Base-by-base conservation (phyloP, 2,113 vertebrate genomes). In the Python bivittatus region DNA sequence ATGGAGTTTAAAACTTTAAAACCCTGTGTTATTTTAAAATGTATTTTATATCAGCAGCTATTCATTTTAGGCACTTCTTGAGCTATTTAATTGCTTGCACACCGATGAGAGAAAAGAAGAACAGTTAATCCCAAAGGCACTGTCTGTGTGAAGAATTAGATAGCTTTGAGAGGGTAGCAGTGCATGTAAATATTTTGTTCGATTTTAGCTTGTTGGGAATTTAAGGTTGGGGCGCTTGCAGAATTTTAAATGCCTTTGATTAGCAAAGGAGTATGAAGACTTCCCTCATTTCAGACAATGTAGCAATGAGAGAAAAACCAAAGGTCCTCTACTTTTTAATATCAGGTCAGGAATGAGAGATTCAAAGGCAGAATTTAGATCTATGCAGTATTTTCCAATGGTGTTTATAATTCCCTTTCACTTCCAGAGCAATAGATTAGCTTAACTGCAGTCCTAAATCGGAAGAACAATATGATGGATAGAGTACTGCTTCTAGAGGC, bases 171-270 rank as follows among this genome's bases (percentile, higher is more conserved):
- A 92, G 68, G 9, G 20, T 53, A 89, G 87, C n/a, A 48, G 44
- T 85, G 79, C 87, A 92, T 92, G 68, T 58, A 85, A 79, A 84
- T 89, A 89, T 89, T 92, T 89, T 89, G 79, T 92, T 92, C 57
- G 87, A 84, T 89, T 89, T 92, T 92, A 89, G 91, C 91, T 84
- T 84, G 29, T 84, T 92, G 91, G 87, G n/a, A 92, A 85, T 92
- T 84, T 84, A 89, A 89, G 53, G 87, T 85, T 92, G 87, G 56
- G n/a, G 53, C 23, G 48, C 91, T 53, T 89, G 56, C 57, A 89
- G 91, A 92, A 92, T 92, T 92, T 84, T 92, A 89, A 92, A 61
- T 84, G 72, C 56, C 27, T 29, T 89, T 89, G 72, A 92, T 89
- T 85, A 61, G 44, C 33, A 72, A 92, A 84, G 72, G 44, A 92